phyloP scores from a whole-genome alignment of 2,113 vertebrate genomes.

The Sylvicapra grimmia region DNA sequence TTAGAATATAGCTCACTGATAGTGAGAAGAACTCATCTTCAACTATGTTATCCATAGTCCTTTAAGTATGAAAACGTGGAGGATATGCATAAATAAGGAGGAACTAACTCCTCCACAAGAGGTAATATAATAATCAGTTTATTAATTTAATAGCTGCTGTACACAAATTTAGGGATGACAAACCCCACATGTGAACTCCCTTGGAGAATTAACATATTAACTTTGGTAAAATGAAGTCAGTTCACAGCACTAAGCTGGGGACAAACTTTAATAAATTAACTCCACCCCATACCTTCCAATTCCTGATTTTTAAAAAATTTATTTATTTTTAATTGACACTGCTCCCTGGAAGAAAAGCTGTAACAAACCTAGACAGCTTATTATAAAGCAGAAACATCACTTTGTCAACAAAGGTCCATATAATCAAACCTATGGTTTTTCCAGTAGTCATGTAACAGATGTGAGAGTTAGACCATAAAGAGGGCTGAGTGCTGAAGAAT shows the following conservation, averaged over 20 bases:
- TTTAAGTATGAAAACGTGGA: conserved; percentile 1
- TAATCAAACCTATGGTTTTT: not conserved
- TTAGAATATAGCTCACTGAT: not conserved
- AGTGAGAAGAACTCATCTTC: not conserved
- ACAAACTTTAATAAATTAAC: conserved; percentile 30
- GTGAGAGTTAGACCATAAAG: not conserved
- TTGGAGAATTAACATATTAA: not conserved
- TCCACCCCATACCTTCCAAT: not conserved
- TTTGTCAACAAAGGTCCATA: not conserved
- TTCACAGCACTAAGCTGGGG: conserved; percentile 4
- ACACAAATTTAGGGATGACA: conserved; percentile 16
- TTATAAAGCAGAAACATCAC: not conserved
- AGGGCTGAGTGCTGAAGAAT: not conserved
- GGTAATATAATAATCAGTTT: conserved; percentile 22
- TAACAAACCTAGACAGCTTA: not conserved
- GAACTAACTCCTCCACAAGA: not conserved
- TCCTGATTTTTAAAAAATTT: conserved; percentile 6
- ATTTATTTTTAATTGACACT: not conserved
- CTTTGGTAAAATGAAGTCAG: not conserved
- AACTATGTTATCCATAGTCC: not conserved
- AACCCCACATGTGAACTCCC: not conserved
- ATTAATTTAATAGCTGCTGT: conserved; percentile 21
- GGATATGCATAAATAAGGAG: not conserved
- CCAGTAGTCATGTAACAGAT: not conserved
- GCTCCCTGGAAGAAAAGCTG: not conserved